A percentile compares a stretch with the other conserved stretches of the same genome.
These are phyloP conservation scores for Coenonympha glycerion DNA, from an alignment of 2,888 invertebrate genomes.

Conservation along the genomic window DNA sequence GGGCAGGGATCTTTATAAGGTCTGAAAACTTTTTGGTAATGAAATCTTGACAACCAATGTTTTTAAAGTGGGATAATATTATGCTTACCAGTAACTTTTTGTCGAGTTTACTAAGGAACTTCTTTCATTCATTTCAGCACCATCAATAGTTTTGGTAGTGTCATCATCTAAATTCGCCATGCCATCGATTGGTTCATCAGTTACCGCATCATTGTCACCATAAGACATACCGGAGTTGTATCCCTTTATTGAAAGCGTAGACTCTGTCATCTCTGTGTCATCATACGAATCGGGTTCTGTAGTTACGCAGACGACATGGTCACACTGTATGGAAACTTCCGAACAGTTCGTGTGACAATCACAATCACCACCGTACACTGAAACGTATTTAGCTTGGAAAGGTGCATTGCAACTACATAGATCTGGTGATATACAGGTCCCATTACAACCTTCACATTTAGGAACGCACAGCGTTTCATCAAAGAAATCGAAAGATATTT, in stretches of 20 bases:
- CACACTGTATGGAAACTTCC: slow-evolving; percentile 18
- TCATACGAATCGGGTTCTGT: neutral
- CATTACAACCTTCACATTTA: slow-evolving; percentile 30
- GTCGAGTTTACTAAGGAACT: neutral
- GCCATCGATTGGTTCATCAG: neutral
- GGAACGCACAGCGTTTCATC: slow-evolving; percentile 26
- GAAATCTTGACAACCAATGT: no score
- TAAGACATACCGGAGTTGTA: neutral
- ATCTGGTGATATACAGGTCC: slow-evolving; percentile 32
- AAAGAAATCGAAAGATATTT: slow-evolving; percentile 7
- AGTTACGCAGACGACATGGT: slow-evolving; percentile 21
- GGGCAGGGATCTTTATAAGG: no score
- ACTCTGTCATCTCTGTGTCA: slow-evolving; percentile 2
- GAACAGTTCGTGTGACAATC: slow-evolving; percentile 20
- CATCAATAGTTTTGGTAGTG: neutral
- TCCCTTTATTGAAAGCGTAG: neutral
- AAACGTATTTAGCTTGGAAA: slow-evolving; percentile 21
- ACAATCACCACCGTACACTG: slow-evolving; percentile 16
- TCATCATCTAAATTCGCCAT: neutral
- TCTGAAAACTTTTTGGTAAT: no score
- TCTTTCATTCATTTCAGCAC: slow-evolving; percentile 1
- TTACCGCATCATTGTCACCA: neutral
- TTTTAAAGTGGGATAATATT: no score
- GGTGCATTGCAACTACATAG: slow-evolving; percentile 50
- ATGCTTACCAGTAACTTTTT: slow-evolving; percentile 7